phyloP scores from a whole-genome alignment of 2,888 invertebrate genomes.

The Empis stercorea region DNA sequence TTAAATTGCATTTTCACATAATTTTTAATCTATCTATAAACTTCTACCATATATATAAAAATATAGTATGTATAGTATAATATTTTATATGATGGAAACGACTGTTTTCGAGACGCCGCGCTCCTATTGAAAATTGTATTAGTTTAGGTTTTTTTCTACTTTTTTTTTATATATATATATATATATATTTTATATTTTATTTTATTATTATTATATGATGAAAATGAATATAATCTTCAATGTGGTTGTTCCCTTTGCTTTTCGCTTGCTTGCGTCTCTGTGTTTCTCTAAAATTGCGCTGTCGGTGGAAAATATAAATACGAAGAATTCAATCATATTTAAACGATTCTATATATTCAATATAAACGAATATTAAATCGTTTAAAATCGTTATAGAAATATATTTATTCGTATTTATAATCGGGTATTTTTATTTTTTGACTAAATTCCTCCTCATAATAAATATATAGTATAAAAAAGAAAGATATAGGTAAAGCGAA shows the following conservation, averaged over 20 bases:
- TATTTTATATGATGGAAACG: neutral
- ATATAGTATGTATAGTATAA: no score
- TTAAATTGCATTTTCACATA: slow-evolving; percentile 19
- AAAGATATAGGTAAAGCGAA: neutral
- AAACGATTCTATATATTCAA: neutral
- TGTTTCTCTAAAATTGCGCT: slow-evolving; percentile 22
- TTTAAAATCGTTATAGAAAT: neutral
- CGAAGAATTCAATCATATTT: slow-evolving; percentile 20
- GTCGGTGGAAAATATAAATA: slow-evolving; percentile 19
- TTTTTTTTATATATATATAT: no score
- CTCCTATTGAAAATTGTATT: slow-evolving; percentile 21
- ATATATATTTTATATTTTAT: no score
- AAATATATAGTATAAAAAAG: neutral
- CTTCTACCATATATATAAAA: no score
- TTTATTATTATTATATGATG: no score
- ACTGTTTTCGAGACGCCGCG: slow-evolving; percentile 10
- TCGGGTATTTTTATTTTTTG: neutral
- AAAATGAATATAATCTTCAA: slow-evolving; percentile 21
- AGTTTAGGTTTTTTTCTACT: slow-evolving; percentile 22
- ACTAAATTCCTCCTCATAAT: neutral
- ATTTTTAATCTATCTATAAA: slow-evolving; percentile 20
- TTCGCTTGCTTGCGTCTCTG: slow-evolving; percentile 24
- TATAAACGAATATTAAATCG: neutral
- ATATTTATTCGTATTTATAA: neutral
- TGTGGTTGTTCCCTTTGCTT: slow-evolving; percentile 22